Percentiles rank a stretch among this genome's conserved stretches.
These are phyloP conservation scores for Cepphus grylle DNA, from an alignment of 2,113 vertebrate genomes.

Conservation along the genomic window DNA sequence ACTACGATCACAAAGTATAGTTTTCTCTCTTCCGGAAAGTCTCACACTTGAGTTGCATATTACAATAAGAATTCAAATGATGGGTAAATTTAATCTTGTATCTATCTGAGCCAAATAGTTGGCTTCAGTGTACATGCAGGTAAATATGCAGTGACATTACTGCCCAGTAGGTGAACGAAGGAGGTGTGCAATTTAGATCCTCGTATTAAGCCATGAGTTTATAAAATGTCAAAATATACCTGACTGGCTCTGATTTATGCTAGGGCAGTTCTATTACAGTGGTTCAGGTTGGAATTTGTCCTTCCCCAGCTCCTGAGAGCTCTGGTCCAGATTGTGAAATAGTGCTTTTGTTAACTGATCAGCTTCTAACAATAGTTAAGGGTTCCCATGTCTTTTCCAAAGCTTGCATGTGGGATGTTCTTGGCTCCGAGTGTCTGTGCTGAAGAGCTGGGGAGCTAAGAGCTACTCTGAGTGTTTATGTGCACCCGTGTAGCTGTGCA, in stretches of 20 bases:
- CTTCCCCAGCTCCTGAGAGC: not conserved
- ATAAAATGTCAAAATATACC: not conserved
- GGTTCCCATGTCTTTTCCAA: not conserved
- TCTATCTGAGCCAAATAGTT: not conserved
- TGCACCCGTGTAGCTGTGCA: not conserved
- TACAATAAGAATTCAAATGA: not conserved
- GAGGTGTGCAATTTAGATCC: not conserved
- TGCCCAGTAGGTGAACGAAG: not conserved
- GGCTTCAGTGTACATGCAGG: not conserved
- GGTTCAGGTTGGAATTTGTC: not conserved
- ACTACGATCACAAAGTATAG: not conserved
- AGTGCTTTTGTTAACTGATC: not conserved
- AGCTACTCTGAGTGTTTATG: not conserved
- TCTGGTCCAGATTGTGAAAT: not conserved
- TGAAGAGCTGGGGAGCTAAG: not conserved
- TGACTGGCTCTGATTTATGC: not conserved
- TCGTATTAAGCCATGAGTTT: not conserved
- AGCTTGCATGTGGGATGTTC: not conserved
- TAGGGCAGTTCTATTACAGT: not conserved
- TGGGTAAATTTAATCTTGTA: not conserved
- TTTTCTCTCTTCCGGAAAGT: not conserved
- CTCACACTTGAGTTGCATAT: not conserved
- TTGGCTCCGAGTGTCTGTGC: not conserved
- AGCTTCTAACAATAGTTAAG: not conserved
- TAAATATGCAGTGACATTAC: not conserved